Base-by-base conservation (phyloP, 2,888 invertebrate genomes). In the Drosophila colorata region DNA sequence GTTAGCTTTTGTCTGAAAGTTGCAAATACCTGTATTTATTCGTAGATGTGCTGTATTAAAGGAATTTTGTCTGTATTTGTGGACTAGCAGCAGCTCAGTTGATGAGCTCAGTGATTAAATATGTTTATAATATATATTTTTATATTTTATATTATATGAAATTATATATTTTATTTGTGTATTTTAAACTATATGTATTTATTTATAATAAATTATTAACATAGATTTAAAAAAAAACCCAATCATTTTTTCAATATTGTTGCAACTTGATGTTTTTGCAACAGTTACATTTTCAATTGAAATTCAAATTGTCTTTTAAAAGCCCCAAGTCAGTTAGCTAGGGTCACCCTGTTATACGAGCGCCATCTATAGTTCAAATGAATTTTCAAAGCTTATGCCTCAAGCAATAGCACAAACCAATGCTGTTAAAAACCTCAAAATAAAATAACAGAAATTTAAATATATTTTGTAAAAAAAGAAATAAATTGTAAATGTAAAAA, bases 1-100 rank as follows among this genome's bases (percentile, higher is more conserved):
- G 56, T 28, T 49, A 58, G 23, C 63, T 37, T 79, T 79, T 79
- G 73, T 76, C 16, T 7, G 8, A 59, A 72, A 80, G 41, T 78
- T 78, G 48, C 37, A 9, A 23, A 20, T n/a, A 9, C n/a, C 40
- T 3, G 16, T 38, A 65, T 66, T 46, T 74, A 44, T 47, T 14
- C 28, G 35, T 23, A 18, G n/a, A 20, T 41, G 55, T 11, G 35
- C 8, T 44, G 20, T 5, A 14, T 9, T 41, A 48, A 25, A 13
- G 33, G 9, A 14, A 14, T 7, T 41, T 5, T 43, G 16, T 8
- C 33, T 23, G 18, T 13, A 31, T 40, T 48, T 4, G 0, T 8
- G 28, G 8, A 28, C 28, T 8, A 9, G 28, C 28, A 28, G 28
- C 23, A 14, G 28, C 14, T 14, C 8, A 18, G 2, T 1, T 16